Evolutionary conservation across 2,113 vertebrate species (phyloP), one percentile per base, ranked within the genome.

Genomic region (crab-eating macaque (Macaca fascicularis)): DNA sequence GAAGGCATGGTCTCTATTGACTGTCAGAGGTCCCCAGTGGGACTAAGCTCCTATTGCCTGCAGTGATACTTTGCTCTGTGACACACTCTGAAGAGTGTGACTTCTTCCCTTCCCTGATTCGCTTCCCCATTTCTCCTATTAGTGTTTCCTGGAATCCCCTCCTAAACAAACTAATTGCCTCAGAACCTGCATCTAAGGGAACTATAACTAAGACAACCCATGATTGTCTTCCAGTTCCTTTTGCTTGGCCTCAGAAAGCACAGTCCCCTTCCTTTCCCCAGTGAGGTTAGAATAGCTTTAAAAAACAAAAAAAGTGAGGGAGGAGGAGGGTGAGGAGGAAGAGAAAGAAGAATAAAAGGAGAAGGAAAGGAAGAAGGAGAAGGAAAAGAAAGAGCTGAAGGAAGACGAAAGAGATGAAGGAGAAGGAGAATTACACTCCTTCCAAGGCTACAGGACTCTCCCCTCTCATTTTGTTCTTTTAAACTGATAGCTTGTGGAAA

Each of bases 61-160:
- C 45, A 61, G 30, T 0, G 32, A 57, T 3, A 8, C 5, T 7
- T 52, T 25, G 1, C 43, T 69, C 48, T 45, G 3, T 4, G 20
- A 25, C 11, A 50, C 9, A 30, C 40, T 22, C 35, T 64, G 27
- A 32, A 6, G 45, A 52, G 67, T 20, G 30, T 13, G 20, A 22
- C 10, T 85, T 80, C 10, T 85, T 80, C 43, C 25, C 8, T 17
- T 19, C 57, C 40, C 10, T 4, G 20, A 5, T 40, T 35, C 83
- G 25, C 32, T 9, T 23, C 32, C 38, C 50, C n/a, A 14, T 32
- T 48, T n/a, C 35, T 27, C 32, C 6, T 27, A 1, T 48, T 38
- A 52, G 9, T 43, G 13, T 67, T 35, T 17, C 67, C n/a, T 40
- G 4, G 67, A 10, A 11, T 7, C n/a, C 17, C 67, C 32, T 59